These are phyloP conservation scores for Scolopax rusticola DNA, from an alignment of 2,797 vertebrate species.

Conservation along the genomic window DNA sequence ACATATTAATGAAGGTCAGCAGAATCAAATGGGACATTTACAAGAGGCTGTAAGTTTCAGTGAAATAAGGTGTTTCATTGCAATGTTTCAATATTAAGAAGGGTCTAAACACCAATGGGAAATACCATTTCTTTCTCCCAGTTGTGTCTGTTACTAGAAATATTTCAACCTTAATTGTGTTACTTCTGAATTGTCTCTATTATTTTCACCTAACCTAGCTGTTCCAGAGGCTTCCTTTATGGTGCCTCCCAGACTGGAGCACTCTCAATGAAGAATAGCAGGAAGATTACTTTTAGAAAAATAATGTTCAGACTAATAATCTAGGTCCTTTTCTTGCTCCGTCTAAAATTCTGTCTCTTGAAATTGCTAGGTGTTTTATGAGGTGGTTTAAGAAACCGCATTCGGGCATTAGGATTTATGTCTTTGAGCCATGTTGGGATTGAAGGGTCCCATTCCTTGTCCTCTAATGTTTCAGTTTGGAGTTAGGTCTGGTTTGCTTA, in stretches of 20 bases:
- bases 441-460: background rate
- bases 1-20: background rate
- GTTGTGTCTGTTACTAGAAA: background rate
- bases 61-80: background rate
- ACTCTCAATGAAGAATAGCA: background rate
- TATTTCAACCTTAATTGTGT: background rate
- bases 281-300: background rate
- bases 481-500: background rate
- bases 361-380: background rate
- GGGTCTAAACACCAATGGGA: background rate
- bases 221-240: background rate
- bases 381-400: background rate
- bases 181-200: background rate
- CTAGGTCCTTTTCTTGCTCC: background rate
- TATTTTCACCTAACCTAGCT: background rate
- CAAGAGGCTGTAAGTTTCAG: background rate
- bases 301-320: background rate
- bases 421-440: background rate
- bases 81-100: background rate
- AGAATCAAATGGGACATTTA: background rate
- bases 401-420: background rate
- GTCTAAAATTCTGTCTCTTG: background rate
- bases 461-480: accelerated
- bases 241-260: background rate
- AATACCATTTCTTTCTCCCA: background rate